phyloP scores from a whole-genome alignment of 2,888 invertebrate genomes.

The Zygothrica quintamaculata region DNA sequence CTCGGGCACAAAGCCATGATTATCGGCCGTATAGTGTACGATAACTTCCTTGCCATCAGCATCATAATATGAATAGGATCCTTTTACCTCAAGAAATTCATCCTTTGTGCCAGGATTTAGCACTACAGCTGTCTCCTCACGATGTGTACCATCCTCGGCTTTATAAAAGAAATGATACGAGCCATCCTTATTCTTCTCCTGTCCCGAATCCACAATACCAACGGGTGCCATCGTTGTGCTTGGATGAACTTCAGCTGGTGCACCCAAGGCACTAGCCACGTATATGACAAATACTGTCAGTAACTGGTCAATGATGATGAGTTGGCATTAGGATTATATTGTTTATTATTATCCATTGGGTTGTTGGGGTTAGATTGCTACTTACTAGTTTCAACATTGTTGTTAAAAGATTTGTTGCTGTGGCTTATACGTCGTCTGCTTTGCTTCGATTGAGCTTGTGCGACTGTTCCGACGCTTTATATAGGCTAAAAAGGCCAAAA shows the following conservation, averaged over 20 bases:
- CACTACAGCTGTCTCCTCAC: conserved; percentile 81
- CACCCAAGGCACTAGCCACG: conserved; percentile 50
- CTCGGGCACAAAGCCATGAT: conserved; percentile 83
- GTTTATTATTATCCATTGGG: neutral
- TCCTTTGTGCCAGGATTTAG: conserved; percentile 75
- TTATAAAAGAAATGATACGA: conserved; percentile 82
- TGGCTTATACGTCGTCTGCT: too few relatives aligned
- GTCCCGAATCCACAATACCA: conserved; percentile 78
- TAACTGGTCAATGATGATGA: conserved; percentile 32
- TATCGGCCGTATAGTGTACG: conserved; percentile 82
- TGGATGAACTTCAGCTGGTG: conserved; percentile 53
- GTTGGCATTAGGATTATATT: neutral
- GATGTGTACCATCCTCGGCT: conserved; percentile 79
- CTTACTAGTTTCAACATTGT: conserved; percentile 77
- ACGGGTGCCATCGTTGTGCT: conserved; percentile 48
- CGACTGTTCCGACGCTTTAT: conserved; percentile 41
- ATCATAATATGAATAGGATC: conserved; percentile 82
- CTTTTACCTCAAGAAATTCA: conserved; percentile 76
- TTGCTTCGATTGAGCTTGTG: conserved; percentile 44
- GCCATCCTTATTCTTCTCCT: conserved; percentile 78
- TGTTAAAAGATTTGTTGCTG: conserved; percentile 44
- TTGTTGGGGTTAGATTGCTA: conserved; percentile 5
- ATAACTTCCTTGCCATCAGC: conserved; percentile 79
- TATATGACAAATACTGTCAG: conserved; percentile 48
- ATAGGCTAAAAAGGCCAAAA: conserved; percentile 56